phyloP scores from a whole-genome alignment of 2,797 vertebrate species.

The Enteromius thamalakanensis region DNA sequence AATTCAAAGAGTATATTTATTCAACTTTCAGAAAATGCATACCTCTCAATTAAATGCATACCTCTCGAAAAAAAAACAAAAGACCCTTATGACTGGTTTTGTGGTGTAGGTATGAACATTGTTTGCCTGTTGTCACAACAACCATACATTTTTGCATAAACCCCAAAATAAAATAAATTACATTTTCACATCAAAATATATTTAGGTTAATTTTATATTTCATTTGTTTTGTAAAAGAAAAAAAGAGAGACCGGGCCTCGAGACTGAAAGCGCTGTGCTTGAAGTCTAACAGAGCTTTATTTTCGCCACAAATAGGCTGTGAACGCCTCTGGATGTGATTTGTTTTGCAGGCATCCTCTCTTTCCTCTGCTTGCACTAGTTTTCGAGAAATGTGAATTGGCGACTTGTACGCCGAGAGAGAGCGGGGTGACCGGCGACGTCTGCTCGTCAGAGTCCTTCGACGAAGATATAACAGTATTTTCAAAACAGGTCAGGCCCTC shows the following conservation, averaged over 20 bases:
- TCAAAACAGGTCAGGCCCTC: slow-evolving; percentile 87
- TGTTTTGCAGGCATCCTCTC: slow-evolving; percentile 84
- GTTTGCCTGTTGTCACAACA: not conserved
- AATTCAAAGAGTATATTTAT: too few species aligned
- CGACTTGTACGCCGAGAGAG: slow-evolving; percentile 90
- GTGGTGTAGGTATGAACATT: not conserved
- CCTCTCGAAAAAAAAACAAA: too few species aligned
- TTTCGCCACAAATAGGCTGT: not conserved
- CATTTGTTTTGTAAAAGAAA: not conserved
- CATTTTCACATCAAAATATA: too few species aligned
- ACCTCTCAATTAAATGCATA: too few species aligned
- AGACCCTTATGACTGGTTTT: not conserved
- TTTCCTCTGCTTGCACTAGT: slow-evolving; percentile 95
- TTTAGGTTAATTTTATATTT: not conserved
- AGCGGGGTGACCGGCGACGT: slow-evolving; percentile 89
- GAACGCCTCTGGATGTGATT: not conserved
- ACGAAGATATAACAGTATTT: slow-evolving; percentile 94
- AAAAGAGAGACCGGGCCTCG: not conserved
- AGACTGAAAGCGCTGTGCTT: not conserved
- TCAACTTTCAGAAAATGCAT: not conserved
- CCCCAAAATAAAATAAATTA: not conserved
- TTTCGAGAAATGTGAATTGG: slow-evolving; percentile 96
- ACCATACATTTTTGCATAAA: not conserved
- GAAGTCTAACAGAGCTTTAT: not conserved
- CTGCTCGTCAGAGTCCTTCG: slow-evolving; percentile 93